A percentile compares a stretch with the other conserved stretches of the same genome.
phyloP scores from a whole-genome alignment of 2,797 vertebrate genomes.

The Nyctibius grandis region DNA sequence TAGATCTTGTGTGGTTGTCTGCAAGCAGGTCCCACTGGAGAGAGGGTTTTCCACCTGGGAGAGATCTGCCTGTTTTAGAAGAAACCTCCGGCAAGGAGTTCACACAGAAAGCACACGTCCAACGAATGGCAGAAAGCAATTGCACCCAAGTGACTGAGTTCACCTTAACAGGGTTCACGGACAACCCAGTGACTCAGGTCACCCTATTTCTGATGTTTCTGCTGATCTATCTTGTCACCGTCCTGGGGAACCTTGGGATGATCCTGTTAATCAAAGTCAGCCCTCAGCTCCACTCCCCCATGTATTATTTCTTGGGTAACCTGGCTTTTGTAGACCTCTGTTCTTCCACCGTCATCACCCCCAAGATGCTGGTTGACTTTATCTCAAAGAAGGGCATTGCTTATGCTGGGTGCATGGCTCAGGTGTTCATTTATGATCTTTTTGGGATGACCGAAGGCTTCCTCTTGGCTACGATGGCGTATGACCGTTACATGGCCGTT shows the following conservation, averaged over 20 bases:
- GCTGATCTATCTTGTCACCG: background rate
- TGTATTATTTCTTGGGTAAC: constrained; percentile 11
- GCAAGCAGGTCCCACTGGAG: background rate
- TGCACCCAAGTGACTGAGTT: background rate
- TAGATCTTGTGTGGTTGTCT: background rate
- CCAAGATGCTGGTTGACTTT: background rate
- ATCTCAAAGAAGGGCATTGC: background rate
- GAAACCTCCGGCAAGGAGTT: background rate
- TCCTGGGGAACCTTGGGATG: constrained; percentile 7
- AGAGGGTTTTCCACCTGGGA: background rate
- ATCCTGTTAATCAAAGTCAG: background rate
- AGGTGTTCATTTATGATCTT: background rate
- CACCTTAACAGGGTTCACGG: background rate
- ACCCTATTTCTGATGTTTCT: background rate
- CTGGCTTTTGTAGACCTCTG: constrained; percentile 26
- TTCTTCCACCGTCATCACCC: background rate
- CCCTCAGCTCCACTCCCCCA: background rate
- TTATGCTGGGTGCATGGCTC: background rate
- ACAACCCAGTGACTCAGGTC: background rate
- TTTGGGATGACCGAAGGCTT: background rate
- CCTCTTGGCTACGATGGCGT: background rate
- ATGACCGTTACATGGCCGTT: background rate
- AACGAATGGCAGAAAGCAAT: background rate
- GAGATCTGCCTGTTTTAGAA: background rate
- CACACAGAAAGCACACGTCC: fast-evolving